phyloP scores from a whole-genome alignment of 2,888 invertebrate species.

The Bruchidius siliquastri region DNA sequence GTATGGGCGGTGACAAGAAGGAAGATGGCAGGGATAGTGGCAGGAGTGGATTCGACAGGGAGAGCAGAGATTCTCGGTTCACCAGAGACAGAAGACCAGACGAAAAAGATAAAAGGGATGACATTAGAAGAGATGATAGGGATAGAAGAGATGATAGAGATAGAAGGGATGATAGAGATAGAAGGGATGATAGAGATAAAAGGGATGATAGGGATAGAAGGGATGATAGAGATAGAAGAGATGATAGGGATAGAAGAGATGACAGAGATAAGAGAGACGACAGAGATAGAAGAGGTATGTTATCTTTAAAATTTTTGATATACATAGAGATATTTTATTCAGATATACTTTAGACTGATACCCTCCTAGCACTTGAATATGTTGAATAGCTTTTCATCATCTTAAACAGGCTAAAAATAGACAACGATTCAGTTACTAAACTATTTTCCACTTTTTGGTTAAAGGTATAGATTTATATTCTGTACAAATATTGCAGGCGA shows the following conservation, averaged over 20 bases:
- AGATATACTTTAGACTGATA: too few relatives aligned
- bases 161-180: slow-evolving; percentile 15
- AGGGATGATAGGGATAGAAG: slow-evolving; percentile 12
- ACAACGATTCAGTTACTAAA: too few relatives aligned
- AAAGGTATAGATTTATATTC: too few relatives aligned
- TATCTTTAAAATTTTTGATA: too few relatives aligned
- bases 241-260: slow-evolving; percentile 7
- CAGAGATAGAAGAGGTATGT: slow-evolving; percentile 6
- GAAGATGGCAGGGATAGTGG: slow-evolving; percentile 9
- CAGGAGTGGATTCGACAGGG: slow-evolving; percentile 10
- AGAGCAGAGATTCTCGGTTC: slow-evolving; percentile 1
- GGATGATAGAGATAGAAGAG: slow-evolving; percentile 11
- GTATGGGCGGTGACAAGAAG: slow-evolving; percentile 9
- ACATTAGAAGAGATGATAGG: slow-evolving; percentile 6
- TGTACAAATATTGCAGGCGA: slow-evolving; percentile 11
- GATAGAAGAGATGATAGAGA: slow-evolving; percentile 13
- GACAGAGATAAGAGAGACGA: slow-evolving; percentile 7
- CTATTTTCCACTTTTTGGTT: too few relatives aligned
- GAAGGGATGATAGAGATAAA: slow-evolving; percentile 19
- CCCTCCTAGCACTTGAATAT: too few relatives aligned
- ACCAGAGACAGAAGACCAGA: neutral
- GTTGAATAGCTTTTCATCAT: too few relatives aligned
- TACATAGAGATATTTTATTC: too few relatives aligned
- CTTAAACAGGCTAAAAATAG: too few relatives aligned
- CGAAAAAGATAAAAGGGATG: slow-evolving; percentile 18